phyloP scores from a whole-genome alignment of 2,797 vertebrate genomes.

The Setipinna tenuifilis region DNA sequence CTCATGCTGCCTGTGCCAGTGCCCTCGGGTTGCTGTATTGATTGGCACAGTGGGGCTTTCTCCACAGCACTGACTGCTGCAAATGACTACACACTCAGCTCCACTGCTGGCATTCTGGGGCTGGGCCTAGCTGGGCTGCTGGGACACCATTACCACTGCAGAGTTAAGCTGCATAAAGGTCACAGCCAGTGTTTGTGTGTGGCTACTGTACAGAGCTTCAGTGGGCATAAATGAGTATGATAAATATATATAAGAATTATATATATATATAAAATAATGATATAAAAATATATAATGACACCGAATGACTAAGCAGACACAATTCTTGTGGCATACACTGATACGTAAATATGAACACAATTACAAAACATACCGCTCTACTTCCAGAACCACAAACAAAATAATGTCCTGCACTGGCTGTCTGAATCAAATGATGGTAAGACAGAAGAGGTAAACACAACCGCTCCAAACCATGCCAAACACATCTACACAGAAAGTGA shows the following conservation, averaged over 20 bases:
- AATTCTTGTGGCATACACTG: neutral
- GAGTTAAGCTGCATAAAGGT: conserved; percentile 17
- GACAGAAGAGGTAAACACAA: neutral
- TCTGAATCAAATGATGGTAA: neutral
- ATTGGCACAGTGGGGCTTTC: neutral
- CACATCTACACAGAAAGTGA: neutral
- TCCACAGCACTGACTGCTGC: neutral
- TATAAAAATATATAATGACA: neutral
- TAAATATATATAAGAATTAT: neutral
- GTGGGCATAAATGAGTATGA: neutral
- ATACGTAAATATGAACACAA: neutral
- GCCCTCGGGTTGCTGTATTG: neutral
- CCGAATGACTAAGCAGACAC: neutral
- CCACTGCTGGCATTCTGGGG: neutral
- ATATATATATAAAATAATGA: neutral
- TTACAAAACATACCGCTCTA: neutral
- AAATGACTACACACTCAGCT: conserved; percentile 18
- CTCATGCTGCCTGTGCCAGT: neutral
- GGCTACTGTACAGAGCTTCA: neutral
- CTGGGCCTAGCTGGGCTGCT: neutral
- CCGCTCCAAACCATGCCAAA: neutral
- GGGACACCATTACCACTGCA: neutral
- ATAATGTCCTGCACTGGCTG: neutral
- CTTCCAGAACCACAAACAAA: neutral
- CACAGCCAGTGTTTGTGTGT: neutral